Evolutionary conservation across 1,140 invertebrate genomes (phyloP), one percentile per base, ranked within the genome.

Genomic region (Drosophila guanche): DNA sequence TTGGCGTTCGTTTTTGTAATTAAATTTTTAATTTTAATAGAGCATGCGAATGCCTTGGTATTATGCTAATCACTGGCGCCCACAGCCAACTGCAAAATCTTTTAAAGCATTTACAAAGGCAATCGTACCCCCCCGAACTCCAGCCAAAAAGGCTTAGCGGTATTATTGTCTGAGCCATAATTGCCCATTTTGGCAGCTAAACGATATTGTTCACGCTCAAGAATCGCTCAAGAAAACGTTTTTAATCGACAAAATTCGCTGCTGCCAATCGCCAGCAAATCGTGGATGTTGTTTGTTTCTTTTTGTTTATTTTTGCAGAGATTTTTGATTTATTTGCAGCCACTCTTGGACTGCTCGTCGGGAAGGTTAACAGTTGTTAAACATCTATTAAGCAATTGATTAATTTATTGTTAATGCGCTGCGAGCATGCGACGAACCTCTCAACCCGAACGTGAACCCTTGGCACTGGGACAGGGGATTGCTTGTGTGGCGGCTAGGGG

Each of bases 281-380:
- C 12, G 48, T 46, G 8, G 25, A 42, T 55, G 62, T 8, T 43
- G 25, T 33, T 42, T 65, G 33, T 41, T 7, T 45, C 2, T 27
- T 58, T 62, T 52, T 47, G 58, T 14, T 56, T 70, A 43, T 20
- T 20, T 65, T 51, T 48, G 12, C 16, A 29, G 16, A 27, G 33
- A 43, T 14, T 53, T 45, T 60, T 83, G 78, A 86, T 88, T 86
- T 77, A 88, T 86, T 78, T 69, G 78, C 74, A 63, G 71, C 55
- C 83, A 42, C 68, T 78, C 68, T 78, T 86, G 71, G 74, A 88
- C 78, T 76, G 83, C 74, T 68, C 61, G 65, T 51, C 20, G 62
- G 62, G 81, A 86, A 86, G 81, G 81, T 86, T 86, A 86, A 88
- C 79, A 61, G 83, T 78, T 81, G 83, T 76, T 86, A 71, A 86